Conservation (phyloP, 2,888 invertebrate species). For the Cylloceria caligata region DNA sequence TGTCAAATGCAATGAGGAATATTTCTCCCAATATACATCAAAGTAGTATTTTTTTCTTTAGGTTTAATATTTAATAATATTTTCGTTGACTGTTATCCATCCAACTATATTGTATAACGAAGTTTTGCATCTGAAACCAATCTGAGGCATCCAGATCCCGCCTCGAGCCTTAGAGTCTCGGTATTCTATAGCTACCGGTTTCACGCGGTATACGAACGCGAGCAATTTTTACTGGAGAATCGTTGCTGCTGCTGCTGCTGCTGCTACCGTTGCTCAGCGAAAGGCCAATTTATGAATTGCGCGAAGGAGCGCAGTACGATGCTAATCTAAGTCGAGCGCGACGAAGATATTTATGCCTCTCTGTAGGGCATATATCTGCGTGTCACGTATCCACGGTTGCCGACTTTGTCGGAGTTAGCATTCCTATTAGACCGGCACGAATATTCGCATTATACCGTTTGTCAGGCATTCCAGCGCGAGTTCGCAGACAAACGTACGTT, state of each 20-base stretch:
- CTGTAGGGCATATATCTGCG: constrained; percentile 61
- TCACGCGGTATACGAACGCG: constrained; percentile 44
- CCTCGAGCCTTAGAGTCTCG: constrained; percentile 3
- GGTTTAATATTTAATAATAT: neutral
- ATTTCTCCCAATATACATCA: too few species aligned
- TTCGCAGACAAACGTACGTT: constrained; percentile 41
- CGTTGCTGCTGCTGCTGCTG: constrained; percentile 45
- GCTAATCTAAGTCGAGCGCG: constrained; percentile 68
- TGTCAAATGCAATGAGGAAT: too few species aligned
- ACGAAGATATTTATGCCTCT: constrained; percentile 69
- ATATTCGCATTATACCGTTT: constrained; percentile 58
- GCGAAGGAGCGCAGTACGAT: constrained; percentile 60
- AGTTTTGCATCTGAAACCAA: neutral
- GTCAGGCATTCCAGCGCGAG: constrained; percentile 60
- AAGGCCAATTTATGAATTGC: constrained; percentile 72
- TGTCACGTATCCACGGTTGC: constrained; percentile 62
- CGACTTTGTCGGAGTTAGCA: constrained; percentile 61
- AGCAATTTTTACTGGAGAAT: constrained; percentile 38
- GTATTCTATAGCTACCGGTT: constrained; percentile 62
- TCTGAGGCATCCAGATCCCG: constrained; percentile 11
- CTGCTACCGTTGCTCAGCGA: constrained; percentile 64
- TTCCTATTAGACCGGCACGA: constrained; percentile 61
- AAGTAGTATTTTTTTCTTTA: too few species aligned
- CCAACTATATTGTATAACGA: neutral
- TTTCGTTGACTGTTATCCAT: neutral